These are phyloP conservation scores for Timandra comae DNA, from an alignment of 2,888 invertebrate genomes.

Conservation along the genomic window DNA sequence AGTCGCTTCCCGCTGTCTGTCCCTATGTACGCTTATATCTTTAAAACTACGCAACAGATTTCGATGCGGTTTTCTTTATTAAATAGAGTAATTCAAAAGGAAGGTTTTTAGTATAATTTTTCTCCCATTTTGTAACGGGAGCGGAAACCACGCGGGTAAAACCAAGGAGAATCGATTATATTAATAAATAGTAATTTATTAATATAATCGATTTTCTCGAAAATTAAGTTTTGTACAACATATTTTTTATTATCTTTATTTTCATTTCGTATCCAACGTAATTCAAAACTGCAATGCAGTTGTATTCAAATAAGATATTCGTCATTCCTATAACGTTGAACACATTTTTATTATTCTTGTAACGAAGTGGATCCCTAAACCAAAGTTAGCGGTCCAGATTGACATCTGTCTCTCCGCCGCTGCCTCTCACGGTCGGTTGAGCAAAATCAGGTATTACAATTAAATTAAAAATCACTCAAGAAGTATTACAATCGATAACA, in stretches of 20 bases:
- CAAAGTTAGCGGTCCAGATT: conserved; percentile 45
- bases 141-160: no score
- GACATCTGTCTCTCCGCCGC: conserved; percentile 61
- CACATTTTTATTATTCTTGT: conserved; percentile 8
- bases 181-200: conserved; percentile 18
- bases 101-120: no score
- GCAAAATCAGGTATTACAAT: conserved; percentile 74
- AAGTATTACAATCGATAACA: conserved; percentile 44
- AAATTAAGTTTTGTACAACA: not conserved
- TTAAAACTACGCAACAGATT: no score
- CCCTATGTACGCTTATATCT: no score
- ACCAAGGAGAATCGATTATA: no score
- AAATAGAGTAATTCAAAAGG: no score
- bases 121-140: no score
- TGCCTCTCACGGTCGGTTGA: conserved; percentile 56
- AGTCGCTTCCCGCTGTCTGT: no score
- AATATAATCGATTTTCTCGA: not conserved
- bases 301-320: not conserved
- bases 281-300: not conserved
- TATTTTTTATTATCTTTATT: not conserved
- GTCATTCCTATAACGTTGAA: not conserved
- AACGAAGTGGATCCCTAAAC: conserved; percentile 30
- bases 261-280: no score
- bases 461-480: conserved; percentile 74
- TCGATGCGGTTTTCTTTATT: no score